Evolutionary conservation across 1,140 invertebrate genomes (phyloP), one percentile per base, ranked within the genome.

Genomic region (Drosophila sechellia): DNA sequence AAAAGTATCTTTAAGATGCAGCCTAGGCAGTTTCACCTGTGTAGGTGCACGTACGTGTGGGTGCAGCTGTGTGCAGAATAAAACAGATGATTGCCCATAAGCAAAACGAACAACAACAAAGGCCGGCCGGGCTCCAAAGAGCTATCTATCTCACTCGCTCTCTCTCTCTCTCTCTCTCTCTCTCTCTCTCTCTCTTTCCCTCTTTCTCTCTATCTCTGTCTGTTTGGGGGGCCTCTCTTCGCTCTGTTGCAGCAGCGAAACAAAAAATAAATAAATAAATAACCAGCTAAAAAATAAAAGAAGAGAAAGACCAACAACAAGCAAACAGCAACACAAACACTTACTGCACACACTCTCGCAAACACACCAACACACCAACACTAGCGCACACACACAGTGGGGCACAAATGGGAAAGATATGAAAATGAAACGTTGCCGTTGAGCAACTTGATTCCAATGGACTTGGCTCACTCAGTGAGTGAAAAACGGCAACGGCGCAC

Each of bases 1-100:
- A 52, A 13, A 20, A 58, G 22, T 31, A 13, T 58, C 0, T 42
- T 15, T 3, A 13, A 13, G 31, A 3, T 31, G 15, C 11, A 0
- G 1, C 4, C 17, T 43, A 66, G 57, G 13, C n/a, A 50, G 17
- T 42, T 52, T 3, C 37, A 68, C 64, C 64, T 68, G 60, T 68
- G 34, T 56, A 39, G 49, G 58, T 81, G 72, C 72, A 71, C 48
- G 46, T 71, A 40, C 34, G 59, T 69, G 68, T 46, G 22, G 52
- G 35, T 65, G 52, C 55, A 54, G 68, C 63, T 71, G 64, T 74
- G 81, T 78, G 77, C 81, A 86, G 79, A 86, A 86, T 81, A 79
- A 86, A 86, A 86, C 83, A 86, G 83, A 86, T 86, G 83, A 86
- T 87, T 86, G 83, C 75, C 84, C 84, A 86, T 83, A 86, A 87